phyloP scores from a whole-genome alignment of 2,888 invertebrate genomes.

The Julus scandinavius region DNA sequence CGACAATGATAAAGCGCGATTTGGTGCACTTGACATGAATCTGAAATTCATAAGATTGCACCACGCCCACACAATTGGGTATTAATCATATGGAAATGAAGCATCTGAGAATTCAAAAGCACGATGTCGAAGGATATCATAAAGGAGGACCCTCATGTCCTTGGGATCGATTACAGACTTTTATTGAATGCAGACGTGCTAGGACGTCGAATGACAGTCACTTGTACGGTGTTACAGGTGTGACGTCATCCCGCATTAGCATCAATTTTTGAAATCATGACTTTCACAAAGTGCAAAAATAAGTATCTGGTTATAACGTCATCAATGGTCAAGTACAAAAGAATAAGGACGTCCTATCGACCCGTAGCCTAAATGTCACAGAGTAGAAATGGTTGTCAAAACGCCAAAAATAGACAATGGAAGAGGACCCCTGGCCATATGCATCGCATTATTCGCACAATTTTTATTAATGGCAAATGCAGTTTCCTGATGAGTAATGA shows the following conservation, averaged over 20 bases:
- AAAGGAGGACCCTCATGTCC: background rate
- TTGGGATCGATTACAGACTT: background rate
- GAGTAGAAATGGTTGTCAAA: background rate
- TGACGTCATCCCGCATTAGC: background rate
- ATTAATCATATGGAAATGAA: too few species aligned
- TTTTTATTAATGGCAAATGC: background rate
- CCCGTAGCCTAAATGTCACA: background rate
- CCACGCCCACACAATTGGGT: too few species aligned
- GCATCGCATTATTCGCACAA: background rate
- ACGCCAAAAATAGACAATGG: conserved; percentile 23
- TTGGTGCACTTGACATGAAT: too few species aligned
- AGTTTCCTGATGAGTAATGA: background rate
- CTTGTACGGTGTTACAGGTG: background rate
- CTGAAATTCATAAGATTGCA: too few species aligned
- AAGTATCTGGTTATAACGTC: background rate
- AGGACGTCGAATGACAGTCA: too few species aligned
- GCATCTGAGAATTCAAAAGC: too few species aligned
- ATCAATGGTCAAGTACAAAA: conserved; percentile 1
- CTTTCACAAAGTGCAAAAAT: background rate
- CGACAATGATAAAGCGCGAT: too few species aligned
- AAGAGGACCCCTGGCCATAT: background rate
- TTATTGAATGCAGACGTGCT: too few species aligned
- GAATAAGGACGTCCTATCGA: conserved; percentile 13
- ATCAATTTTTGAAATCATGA: background rate
- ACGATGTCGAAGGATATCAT: background rate